These are phyloP conservation scores for Dendrolimus kikuchii DNA, from an alignment of 1,140 invertebrate species.

Conservation along the genomic window DNA sequence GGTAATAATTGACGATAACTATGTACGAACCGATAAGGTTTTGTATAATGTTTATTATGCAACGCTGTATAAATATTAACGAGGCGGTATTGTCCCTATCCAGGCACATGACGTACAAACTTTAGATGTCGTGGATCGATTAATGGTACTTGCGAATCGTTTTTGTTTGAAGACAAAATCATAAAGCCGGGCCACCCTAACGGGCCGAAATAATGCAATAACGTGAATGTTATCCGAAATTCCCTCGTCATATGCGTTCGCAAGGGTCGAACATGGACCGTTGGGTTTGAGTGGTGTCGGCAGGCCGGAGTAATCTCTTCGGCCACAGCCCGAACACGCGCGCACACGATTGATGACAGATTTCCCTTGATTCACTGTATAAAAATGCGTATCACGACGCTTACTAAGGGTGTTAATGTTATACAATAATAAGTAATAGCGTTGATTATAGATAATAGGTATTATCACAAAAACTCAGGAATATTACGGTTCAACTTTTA, in stretches of 20 bases:
- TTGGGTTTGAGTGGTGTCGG: constrained; percentile 5
- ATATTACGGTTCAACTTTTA: no score
- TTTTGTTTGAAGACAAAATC: no score
- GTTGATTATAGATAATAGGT: no score
- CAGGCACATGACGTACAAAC: no score
- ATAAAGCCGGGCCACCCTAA: constrained; percentile 12
- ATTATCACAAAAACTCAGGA: no score
- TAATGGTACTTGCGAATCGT: no score
- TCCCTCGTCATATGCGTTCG: constrained; percentile 20
- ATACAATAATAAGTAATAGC: constrained; percentile 1
- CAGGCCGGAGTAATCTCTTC: constrained; percentile 25
- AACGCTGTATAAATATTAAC: no score
- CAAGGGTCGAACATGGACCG: constrained; percentile 25
- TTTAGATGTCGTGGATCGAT: no score
- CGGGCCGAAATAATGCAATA: constrained; percentile 36
- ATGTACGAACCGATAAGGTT: not conserved
- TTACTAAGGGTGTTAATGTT: not conserved
- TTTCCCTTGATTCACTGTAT: constrained; percentile 17
- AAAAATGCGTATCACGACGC: constrained; percentile 3
- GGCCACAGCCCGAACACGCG: constrained; percentile 22
- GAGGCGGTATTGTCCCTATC: no score
- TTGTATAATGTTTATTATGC: no score
- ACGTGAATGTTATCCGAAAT: constrained; percentile 37
- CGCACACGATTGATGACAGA: constrained; percentile 25
- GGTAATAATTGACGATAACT: not conserved